phyloP scores from a whole-genome alignment of 2,888 invertebrate genomes.

The Anoncus sp. region DNA sequence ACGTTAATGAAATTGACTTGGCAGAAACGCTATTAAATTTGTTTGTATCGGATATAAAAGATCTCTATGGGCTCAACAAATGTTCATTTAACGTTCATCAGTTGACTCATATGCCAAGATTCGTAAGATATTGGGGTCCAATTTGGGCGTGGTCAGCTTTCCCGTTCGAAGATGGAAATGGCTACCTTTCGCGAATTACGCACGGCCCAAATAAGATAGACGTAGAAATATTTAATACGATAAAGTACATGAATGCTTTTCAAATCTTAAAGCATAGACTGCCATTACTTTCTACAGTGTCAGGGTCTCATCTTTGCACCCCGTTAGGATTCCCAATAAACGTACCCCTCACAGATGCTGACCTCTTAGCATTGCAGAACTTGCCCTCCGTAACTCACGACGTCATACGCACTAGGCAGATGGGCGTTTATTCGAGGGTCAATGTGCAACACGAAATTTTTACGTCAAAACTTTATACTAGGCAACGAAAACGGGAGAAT shows the following conservation, averaged over 20 bases:
- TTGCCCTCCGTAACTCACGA: too few species aligned
- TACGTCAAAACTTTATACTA: conserved; percentile 36
- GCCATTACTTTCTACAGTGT: too few species aligned
- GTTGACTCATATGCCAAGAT: conserved; percentile 16
- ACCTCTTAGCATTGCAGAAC: not conserved
- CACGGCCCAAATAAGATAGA: conserved; percentile 39
- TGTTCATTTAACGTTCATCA: conserved; percentile 42
- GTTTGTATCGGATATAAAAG: conserved; percentile 13
- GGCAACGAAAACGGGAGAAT: conserved; percentile 47
- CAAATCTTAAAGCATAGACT: conserved; percentile 9
- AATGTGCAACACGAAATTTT: conserved; percentile 16
- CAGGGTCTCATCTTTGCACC: too few species aligned
- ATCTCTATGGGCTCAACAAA: conserved; percentile 35
- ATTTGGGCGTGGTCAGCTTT: conserved; percentile 38
- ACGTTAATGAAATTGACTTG: conserved; percentile 9
- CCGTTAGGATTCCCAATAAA: too few species aligned
- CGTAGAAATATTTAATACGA: conserved; percentile 24
- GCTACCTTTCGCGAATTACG: conserved; percentile 1
- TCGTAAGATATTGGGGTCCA: conserved; percentile 13
- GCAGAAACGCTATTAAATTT: conserved; percentile 20
- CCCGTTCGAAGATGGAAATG: conserved; percentile 27
- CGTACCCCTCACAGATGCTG: not conserved
- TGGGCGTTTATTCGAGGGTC: too few species aligned
- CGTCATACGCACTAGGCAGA: too few species aligned
- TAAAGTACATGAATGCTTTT: conserved; percentile 3